Evolutionary conservation across 2,113 vertebrate species (phyloP), one percentile per base, ranked within the genome.

Genomic region (Nesospiza acunhae): DNA sequence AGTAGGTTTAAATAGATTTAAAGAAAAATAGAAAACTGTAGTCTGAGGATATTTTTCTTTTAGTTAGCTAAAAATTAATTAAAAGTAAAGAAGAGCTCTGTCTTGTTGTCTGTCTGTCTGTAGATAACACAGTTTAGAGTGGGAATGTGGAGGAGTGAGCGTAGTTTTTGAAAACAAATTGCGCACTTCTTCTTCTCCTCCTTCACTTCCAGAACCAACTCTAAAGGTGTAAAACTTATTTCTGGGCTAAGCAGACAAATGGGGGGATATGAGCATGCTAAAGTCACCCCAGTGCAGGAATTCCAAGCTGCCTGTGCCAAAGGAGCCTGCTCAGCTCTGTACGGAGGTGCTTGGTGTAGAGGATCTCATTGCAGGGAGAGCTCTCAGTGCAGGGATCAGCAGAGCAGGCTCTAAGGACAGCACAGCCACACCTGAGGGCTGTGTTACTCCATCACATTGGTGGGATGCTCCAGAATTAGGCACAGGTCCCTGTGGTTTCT

Each of bases 401-500:
- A 50, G 33, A 33, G 18, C 1, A 18, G 18, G n/a, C 52, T 59
- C 41, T 2, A 8, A 46, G n/a, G 55, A 30, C 33, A 60, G 41
- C 41, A 20, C 4, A 26, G 26, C 28, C 23, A 10, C 17, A 10
- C 7, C 62, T 1, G 31, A n/a, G 62, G 17, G n/a, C 50, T 33
- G 2, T n/a, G 31, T 8, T 15, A 2, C 47, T 44, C 37, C 3
- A 0, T 15, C 37, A 26, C 0, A 0, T 3, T 0, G 0, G 5
- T 16, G n/a, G 42, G 47, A 59, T 83, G 31, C 52, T 75, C 58
- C 33, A 9, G 35, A 47, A 35, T 39, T 14, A 9, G 28, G 7
- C 2, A 1, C 3, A 5, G 33, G 26, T 20, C 55, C 26, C 53
- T 39, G 30, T 1, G 11, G 11, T 52, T 59, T 42, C 50, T 63